Evolutionary conservation across 2,113 vertebrate genomes (phyloP), one percentile per base, ranked within the genome.

Genomic region (Monarcha castaneiventris): DNA sequence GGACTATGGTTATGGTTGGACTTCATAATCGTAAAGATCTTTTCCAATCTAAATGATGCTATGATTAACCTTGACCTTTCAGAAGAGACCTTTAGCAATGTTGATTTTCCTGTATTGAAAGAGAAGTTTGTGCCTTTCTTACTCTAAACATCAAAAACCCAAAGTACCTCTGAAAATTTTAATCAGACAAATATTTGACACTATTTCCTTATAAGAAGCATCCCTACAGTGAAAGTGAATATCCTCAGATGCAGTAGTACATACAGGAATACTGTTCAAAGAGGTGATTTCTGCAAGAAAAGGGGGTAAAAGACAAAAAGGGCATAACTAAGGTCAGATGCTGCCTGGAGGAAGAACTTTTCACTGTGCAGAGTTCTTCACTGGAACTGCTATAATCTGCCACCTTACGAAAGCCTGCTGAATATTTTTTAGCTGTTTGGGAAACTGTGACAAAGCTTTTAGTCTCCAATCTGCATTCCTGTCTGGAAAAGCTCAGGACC

Each of bases 381-480:
- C 86, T 71, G 67, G 68, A 17, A 16, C 41, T 95, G 68, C 77
- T 74, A 1, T 39, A 55, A 77, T 80, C 73, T 89, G 16, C 52
- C 64, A 88, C 63, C 18, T 41, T 77, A 30, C 74, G 55, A 92
- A 94, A 83, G 56, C 16, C 58, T 78, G 58, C 82, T 89, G 56
- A 56, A 9, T 37, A 39, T 44, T 84, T 74, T 93, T 71, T 49
- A 84, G 79, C 90, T 85, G 67, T 92, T 94, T 75, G 51, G 93
- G 79, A 94, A 97, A 88, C 95, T 94, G 85, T 93, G 95, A 94
- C 90, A 94, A 84, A 94, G 93, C 59, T 75, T 91, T 84, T 69
- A 61, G 84, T 76, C 69, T 97, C 85, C 80, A 94, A 77, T 87
- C 80, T 87, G 71, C 91, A 91, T 97, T 98, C 96, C 90, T 90